A percentile compares a stretch with the other conserved stretches of the same genome.
Conservation (phyloP, 1,140 invertebrate genomes). For the Amyelois transitella region DNA sequence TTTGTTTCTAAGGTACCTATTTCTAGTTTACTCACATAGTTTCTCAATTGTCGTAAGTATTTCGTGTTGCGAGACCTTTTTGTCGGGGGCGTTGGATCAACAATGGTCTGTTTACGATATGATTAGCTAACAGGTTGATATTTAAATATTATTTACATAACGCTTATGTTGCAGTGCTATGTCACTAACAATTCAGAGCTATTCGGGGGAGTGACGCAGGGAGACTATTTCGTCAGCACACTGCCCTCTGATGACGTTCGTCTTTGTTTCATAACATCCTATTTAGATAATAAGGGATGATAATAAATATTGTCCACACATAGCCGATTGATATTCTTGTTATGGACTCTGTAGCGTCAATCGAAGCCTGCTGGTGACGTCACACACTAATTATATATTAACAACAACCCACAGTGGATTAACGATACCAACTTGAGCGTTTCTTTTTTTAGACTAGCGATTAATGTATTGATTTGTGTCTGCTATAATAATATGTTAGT, state of each 20-base stretch:
- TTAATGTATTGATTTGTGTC: too few relatives aligned
- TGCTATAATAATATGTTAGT: too few relatives aligned
- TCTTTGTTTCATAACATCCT: constrained; percentile 43
- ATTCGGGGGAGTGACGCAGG: constrained; percentile 30
- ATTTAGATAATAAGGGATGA: constrained; percentile 49
- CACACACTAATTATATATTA: constrained; percentile 14
- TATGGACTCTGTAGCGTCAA: constrained; percentile 24
- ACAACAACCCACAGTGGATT: not conserved
- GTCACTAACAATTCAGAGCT: constrained; percentile 2
- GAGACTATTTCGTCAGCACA: constrained; percentile 19
- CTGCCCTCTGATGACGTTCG: constrained; percentile 38
- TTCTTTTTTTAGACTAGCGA: too few relatives aligned
- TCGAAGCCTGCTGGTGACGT: constrained; percentile 16
- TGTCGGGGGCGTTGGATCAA: not conserved
- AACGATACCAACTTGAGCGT: not conserved
- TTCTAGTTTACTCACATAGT: too few relatives aligned
- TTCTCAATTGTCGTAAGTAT: not conserved
- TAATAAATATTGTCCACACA: constrained; percentile 38
- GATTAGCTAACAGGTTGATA: not conserved
- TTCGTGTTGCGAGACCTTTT: not conserved
- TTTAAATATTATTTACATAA: constrained; percentile 15
- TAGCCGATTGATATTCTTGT: constrained; percentile 29
- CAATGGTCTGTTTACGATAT: not conserved
- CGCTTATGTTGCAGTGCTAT: constrained; percentile 20
- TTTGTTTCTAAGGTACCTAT: too few relatives aligned